Evolutionary conservation across 2,113 vertebrate genomes (phyloP), one percentile per base, ranked within the genome.

Genomic region (Tupaia chinensis): DNA sequence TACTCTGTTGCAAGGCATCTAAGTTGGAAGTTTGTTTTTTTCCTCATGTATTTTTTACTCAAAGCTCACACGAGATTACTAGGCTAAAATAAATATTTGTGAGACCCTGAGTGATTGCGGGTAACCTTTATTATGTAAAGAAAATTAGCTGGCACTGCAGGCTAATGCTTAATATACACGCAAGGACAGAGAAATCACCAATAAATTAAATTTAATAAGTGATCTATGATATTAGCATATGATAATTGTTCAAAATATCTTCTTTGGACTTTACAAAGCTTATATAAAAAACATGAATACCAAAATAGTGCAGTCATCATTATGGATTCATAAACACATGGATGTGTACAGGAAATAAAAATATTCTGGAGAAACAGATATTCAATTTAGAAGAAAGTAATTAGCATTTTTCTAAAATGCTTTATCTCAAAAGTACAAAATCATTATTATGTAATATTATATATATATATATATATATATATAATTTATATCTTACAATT

Each of bases 191-290:
- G 86, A 98, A 94, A 14, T 93, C 56, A 95, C 97, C 93, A 97
- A 97, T 95, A 98, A 98, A 96, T 98, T 78, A 96, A 97, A 97
- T 96, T 96, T 96, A 97, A 97, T 98, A 96, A 95, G 77, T 90
- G 83, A 74, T 97, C 63, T 80, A n/a, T 32, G 61, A 87, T 93
- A 96, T 97, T 98, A 97, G 58, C 78, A 77, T 87, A 94, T 97
- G 91, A 96, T 96, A 78, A 94, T 94, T 91, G 87, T 96, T 97
- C 58, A 97, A 97, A 98, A 85, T 63, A 97, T 44, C 53, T 96
- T 97, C 87, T 92, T 97, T 78, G 93, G 77, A 90, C 89, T 95
- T 97, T 29, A 93, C 32, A 91, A 44, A 76, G 60, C 13, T 87
- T 95, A 13, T 44, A 54, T 66, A 58, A 93, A 95, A 73, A 74